Evolutionary conservation across 2,113 vertebrate species (phyloP).

Genomic region (Thomomys bottae): DNA sequence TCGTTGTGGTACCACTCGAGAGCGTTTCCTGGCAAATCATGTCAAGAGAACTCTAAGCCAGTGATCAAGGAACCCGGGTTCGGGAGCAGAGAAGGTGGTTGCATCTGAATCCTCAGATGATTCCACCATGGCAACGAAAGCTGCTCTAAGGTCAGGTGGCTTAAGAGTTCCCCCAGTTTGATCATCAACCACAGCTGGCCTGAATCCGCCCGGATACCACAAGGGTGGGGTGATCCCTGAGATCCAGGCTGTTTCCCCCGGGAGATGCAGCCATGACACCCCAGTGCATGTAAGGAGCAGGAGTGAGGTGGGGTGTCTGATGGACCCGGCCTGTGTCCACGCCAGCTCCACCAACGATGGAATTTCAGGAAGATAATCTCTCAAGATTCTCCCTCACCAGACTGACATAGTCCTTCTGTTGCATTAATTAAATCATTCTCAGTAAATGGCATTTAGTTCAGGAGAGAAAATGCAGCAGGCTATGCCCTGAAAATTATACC

Average conservation of each 20-base stretch:
- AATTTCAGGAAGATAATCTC: background rate
- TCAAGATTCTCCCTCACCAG: background rate
- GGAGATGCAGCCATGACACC: background rate
- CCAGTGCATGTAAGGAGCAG: background rate
- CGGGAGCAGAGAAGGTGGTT: background rate
- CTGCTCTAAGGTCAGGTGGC: background rate
- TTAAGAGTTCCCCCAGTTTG: background rate
- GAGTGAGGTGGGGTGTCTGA: background rate
- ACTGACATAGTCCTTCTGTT: background rate
- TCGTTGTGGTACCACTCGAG: too few species aligned
- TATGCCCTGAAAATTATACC: background rate
- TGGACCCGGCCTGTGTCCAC: accelerated
- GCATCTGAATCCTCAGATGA: background rate
- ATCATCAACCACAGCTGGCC: background rate
- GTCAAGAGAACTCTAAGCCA: background rate
- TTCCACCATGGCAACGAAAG: background rate
- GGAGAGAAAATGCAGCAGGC: background rate
- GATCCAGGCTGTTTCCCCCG: background rate
- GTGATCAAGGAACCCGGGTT: background rate
- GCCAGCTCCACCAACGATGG: background rate
- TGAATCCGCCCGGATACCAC: background rate
- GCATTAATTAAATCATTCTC: background rate
- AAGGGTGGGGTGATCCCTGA: background rate
- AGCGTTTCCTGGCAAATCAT: background rate
- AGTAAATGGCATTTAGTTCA: background rate